Evolutionary conservation across 2,113 vertebrate genomes (phyloP), one percentile per base, ranked within the genome.

Genomic region (Dicaeum eximium): DNA sequence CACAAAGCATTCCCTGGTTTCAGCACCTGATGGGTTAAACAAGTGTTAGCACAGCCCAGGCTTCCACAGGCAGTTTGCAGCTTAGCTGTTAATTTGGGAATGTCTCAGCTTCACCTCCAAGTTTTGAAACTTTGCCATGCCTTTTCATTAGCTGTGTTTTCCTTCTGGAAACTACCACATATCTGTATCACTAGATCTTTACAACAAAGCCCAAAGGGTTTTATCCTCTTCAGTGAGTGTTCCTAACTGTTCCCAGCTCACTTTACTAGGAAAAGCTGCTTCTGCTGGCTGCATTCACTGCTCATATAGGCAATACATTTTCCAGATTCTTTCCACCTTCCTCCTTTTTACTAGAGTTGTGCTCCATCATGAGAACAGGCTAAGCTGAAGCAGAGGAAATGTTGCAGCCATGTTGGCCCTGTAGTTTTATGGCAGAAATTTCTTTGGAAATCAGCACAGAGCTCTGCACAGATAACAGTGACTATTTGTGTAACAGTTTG

Each of bases 271-370:
- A 92, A 94, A 86, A 93, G 42, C 60, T 96, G 61, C 64, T 93
- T 93, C 81, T 90, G n/a, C 79, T 93, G 90, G 56, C 75, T 96
- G 67, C 51, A 33, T 45, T 24, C 47, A 37, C 64, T 62, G n/a
- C 75, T 94, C 47, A 33, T 22, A 35, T 44, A 88, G 88, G 87
- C 64, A 92, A 92, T 47, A 71, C 48, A 78, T 83, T 90, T 95
- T 96, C 67, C 82, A 90, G 44, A 92, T 92, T 88, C 75, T 74
- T 97, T 94, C 74, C 60, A 74, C 25, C 48, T 86, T 93, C 47
- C 65, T 84, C 23, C 44, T 70, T 79, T 94, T 83, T 92, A 53
- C 79, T 78, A 37, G 67, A 83, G n/a, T 64, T 90, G 44, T 58
- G 82, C 71, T 91, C 51, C 51, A 78, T 62, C 67, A 38, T 8